Base-by-base conservation (phyloP, 2,888 invertebrate genomes). In the Germaria angustata region DNA sequence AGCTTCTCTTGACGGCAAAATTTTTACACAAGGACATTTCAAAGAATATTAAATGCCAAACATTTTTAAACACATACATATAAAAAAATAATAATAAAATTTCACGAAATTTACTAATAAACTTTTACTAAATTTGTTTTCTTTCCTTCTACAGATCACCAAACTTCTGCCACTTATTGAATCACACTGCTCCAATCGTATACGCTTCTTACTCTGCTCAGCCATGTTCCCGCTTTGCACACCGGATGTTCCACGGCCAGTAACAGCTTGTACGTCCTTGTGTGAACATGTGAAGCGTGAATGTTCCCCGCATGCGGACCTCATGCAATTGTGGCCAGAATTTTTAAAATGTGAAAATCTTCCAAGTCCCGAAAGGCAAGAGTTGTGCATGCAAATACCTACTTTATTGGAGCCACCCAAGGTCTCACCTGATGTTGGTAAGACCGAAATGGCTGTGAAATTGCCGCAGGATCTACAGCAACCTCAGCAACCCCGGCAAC, bases 141-240 rank as follows among this genome's bases (percentile, higher is more conserved):
- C 17, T 44, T 20, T 39, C 88, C 81, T 90, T 88, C 93, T 94
- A 22, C 94, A 96, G 96, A 93, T 96, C 90, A 92, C 93, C 81
- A 92, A 93, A 81, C 95, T 95, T 91, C 92, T 94, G 88, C 95
- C 94, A 0, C 92, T 97, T 80, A 93, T 97, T 71, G 93, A 95
- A 85, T 94, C 95, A 87, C 94, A 95, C 66, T 97, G 97, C 89
- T 96, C 96, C 4, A 92, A 93, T 76, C 95, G 96, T 88, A 93
- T 96, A 49, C 94, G 95, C 85, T 96, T 98, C 91, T 95, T 98
- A 88, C 93, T 98, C 81, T 98, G 98, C 92, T 96, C 97, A 15
- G 95, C 97, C 68, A 96, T 96, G 91, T 96, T 96, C 9, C 98
- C 98, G 41, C 95, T 98, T 90, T 98, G 98, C 91, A 96, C 97